A percentile compares a stretch with the other conserved stretches of the same genome.
phyloP scores from a whole-genome alignment of 2,888 invertebrate genomes.

The Limenitis camilla region DNA sequence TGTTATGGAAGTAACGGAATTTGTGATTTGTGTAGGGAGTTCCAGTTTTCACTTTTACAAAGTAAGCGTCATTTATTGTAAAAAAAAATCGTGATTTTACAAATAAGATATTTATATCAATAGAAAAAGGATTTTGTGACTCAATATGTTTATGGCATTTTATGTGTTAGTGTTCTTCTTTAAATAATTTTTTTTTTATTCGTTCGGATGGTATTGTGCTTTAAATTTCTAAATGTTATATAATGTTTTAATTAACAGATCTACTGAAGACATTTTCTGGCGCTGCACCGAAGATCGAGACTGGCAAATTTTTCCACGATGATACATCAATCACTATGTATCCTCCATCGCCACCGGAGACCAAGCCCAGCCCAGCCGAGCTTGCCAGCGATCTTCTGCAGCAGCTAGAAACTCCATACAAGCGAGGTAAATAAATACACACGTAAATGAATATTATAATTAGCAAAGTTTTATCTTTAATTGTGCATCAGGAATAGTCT shows the following conservation, averaged over 20 bases:
- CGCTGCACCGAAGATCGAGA: slow-evolving; percentile 56
- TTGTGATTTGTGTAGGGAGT: slow-evolving; percentile 66
- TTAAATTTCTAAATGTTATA: not conserved
- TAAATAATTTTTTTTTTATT: slow-evolving; percentile 1
- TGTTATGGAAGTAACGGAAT: slow-evolving; percentile 64
- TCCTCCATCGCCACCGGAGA: slow-evolving; percentile 60
- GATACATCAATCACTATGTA: slow-evolving; percentile 49
- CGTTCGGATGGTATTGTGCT: not conserved
- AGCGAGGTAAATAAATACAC: slow-evolving; percentile 70
- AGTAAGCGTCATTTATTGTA: slow-evolving; percentile 45
- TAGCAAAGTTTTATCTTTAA: no score
- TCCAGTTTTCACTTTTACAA: slow-evolving; percentile 58
- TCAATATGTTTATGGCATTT: not conserved
- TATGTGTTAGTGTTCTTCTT: not conserved
- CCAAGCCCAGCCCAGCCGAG: slow-evolving; percentile 70
- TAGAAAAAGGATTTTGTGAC: not conserved
- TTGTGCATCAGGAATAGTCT: no score
- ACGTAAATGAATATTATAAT: not conserved
- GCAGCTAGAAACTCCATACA: slow-evolving; percentile 79
- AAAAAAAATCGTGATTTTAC: not conserved
- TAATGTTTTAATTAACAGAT: slow-evolving; percentile 35
- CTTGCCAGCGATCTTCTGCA: slow-evolving; percentile 78
- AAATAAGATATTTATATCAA: not conserved
- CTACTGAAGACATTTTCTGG: slow-evolving; percentile 59
- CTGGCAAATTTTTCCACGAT: slow-evolving; percentile 44